Evolutionary conservation across 1,140 invertebrate species (phyloP).

Genomic region (Lordiphosa stackelbergi): DNA sequence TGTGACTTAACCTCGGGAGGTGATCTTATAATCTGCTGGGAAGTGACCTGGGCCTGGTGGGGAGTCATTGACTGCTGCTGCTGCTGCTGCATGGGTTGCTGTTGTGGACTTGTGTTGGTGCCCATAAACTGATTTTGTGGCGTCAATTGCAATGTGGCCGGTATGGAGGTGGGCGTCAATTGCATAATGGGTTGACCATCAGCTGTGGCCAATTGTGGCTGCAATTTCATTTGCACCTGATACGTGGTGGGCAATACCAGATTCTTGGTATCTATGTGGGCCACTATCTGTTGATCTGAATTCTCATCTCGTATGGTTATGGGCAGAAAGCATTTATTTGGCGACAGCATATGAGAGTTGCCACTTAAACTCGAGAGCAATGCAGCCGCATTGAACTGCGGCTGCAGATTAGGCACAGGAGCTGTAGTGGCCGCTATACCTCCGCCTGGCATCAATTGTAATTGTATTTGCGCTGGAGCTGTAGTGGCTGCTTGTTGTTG

Average conservation of each 20-base stretch:
- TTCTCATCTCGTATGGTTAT: slow-evolving; percentile 75
- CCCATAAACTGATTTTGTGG: slow-evolving; percentile 46
- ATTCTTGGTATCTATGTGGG: slow-evolving; percentile 76
- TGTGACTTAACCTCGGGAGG: slow-evolving; percentile 32
- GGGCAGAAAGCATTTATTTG: slow-evolving; percentile 73
- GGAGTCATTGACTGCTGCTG: slow-evolving; percentile 20
- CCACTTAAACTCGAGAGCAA: slow-evolving; percentile 42
- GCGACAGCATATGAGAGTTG: slow-evolving; percentile 53
- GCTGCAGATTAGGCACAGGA: slow-evolving; percentile 2
- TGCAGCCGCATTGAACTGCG: slow-evolving; percentile 55
- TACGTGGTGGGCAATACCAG: slow-evolving; percentile 73
- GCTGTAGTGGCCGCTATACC: slow-evolving; percentile 4
- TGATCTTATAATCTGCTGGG: slow-evolving; percentile 57
- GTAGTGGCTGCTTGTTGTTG: slow-evolving; percentile 4
- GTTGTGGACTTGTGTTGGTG: slow-evolving; percentile 11
- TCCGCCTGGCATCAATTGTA: slow-evolving; percentile 61
- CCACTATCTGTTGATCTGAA: slow-evolving; percentile 74
- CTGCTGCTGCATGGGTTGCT: slow-evolving; percentile 16
- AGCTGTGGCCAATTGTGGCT: slow-evolving; percentile 68
- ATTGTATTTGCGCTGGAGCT: slow-evolving; percentile 70
- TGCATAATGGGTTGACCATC: slow-evolving; percentile 75
- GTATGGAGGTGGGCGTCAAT: slow-evolving; percentile 68
- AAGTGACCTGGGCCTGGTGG: slow-evolving; percentile 42
- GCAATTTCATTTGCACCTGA: slow-evolving; percentile 76
- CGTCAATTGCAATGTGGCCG: slow-evolving; percentile 68